A percentile compares a stretch with the other conserved stretches of the same genome.
Conservation (phyloP, 2,888 invertebrate species). For the Macaria notata region DNA sequence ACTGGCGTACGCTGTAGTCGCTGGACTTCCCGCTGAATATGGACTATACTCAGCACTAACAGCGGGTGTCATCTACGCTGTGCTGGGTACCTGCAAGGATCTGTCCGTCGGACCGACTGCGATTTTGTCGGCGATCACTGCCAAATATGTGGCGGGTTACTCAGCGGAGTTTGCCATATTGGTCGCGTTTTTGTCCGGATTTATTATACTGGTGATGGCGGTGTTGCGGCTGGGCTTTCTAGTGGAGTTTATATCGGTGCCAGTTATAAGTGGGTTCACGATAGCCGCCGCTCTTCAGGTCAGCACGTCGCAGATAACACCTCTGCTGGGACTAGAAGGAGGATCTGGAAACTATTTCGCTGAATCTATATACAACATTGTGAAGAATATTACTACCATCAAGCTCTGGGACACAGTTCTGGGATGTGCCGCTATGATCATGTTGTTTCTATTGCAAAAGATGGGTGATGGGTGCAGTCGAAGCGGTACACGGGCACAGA, state of each 20-base stretch:
- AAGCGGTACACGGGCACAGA: conserved; percentile 65
- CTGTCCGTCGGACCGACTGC: conserved; percentile 92
- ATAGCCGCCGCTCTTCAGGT: conserved; percentile 92
- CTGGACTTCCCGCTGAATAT: conserved; percentile 87
- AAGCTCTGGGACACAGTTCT: conserved; percentile 85
- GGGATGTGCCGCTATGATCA: conserved; percentile 83
- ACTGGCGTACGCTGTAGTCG: conserved; percentile 90
- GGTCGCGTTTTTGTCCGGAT: conserved; percentile 87
- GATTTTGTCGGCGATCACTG: conserved; percentile 92
- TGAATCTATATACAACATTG: conserved; percentile 82
- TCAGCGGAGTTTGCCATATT: conserved; percentile 87
- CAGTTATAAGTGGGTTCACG: conserved; percentile 92
- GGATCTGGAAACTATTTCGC: conserved; percentile 85
- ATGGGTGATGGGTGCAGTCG: conserved; percentile 79
- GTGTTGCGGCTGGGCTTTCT: conserved; percentile 90
- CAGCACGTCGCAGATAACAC: conserved; percentile 89
- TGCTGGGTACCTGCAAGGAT: conserved; percentile 93
- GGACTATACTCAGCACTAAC: conserved; percentile 95
- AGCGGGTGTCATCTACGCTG: conserved; percentile 93
- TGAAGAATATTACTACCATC: conserved; percentile 81
- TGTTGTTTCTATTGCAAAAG: conserved; percentile 84
- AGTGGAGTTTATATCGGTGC: conserved; percentile 92
- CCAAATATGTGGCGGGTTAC: conserved; percentile 83
- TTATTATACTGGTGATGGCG: conserved; percentile 86
- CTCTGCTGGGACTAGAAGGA: conserved; percentile 85